phyloP scores from a whole-genome alignment of 2,113 vertebrate genomes.

The Laticauda colubrina region DNA sequence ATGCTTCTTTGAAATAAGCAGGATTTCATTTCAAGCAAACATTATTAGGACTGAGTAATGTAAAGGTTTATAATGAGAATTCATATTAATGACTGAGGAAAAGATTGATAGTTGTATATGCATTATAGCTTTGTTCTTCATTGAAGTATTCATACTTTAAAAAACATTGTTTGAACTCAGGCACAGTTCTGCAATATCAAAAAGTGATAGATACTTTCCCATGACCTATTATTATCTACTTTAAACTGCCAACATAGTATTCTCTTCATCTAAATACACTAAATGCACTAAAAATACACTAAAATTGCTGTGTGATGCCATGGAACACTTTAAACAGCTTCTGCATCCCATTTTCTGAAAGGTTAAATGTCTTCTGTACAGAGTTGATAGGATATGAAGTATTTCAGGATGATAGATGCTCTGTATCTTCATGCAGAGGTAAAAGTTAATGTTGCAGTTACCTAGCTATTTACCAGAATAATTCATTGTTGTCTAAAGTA shows the following conservation, averaged over 20 bases:
- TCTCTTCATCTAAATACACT: background rate
- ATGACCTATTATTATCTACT: background rate
- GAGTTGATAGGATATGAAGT: constrained; percentile 12
- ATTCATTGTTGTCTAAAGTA: constrained; percentile 1
- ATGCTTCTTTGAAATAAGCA: background rate
- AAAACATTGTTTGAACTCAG: background rate
- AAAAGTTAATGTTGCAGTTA: constrained; percentile 9
- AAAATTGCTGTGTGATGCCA: background rate
- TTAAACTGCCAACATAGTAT: background rate
- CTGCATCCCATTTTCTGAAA: constrained; percentile 13
- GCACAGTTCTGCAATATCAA: background rate
- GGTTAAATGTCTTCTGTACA: constrained; percentile 11
- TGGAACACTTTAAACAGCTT: constrained; percentile 1
- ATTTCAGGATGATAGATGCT: constrained; percentile 24
- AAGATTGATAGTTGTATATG: background rate
- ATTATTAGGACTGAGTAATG: background rate
- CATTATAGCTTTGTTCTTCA: background rate
- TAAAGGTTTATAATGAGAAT: background rate
- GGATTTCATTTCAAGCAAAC: background rate
- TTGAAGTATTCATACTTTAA: background rate
- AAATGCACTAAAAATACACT: background rate
- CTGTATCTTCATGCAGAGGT: background rate
- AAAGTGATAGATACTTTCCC: background rate
- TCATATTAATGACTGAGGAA: background rate
- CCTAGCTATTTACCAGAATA: background rate